These are phyloP conservation scores for Halictus ligatus DNA, from an alignment of 2,888 invertebrate genomes.

Conservation along the genomic window DNA sequence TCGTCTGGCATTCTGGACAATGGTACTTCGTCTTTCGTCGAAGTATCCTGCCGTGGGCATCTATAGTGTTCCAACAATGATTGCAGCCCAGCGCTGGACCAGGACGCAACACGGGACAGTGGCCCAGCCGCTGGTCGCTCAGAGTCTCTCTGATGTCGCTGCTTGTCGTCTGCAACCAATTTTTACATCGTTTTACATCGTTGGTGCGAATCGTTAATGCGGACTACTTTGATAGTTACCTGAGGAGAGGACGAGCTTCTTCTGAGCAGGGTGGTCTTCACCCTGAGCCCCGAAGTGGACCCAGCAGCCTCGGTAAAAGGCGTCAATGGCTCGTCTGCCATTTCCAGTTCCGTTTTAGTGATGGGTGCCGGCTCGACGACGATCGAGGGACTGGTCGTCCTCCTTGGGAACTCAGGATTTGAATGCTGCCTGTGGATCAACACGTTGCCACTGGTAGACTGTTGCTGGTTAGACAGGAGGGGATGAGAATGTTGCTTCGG, in stretches of 20 bases:
- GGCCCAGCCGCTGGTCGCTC: conserved; percentile 88
- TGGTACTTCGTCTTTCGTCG: conserved; percentile 95
- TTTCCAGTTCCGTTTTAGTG: conserved; percentile 77
- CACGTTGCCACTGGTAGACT: conserved; percentile 73
- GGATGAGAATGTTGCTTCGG: conserved; percentile 90
- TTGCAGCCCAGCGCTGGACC: conserved; percentile 95
- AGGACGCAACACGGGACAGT: conserved; percentile 93
- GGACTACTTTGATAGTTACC: conserved; percentile 79
- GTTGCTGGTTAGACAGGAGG: conserved; percentile 87
- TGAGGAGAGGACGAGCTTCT: conserved; percentile 88
- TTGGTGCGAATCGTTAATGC: neutral
- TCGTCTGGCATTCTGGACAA: conserved; percentile 95
- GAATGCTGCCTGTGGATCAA: conserved; percentile 86
- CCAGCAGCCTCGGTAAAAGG: conserved; percentile 65
- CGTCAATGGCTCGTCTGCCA: conserved; percentile 63
- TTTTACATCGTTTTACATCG: neutral
- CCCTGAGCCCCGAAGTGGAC: conserved; percentile 80
- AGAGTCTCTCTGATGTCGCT: conserved; percentile 68
- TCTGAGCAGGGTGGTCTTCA: conserved; percentile 87
- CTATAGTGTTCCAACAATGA: conserved; percentile 96
- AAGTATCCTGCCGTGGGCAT: conserved; percentile 92
- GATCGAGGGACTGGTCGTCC: conserved; percentile 71
- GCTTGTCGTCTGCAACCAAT: conserved; percentile 60
- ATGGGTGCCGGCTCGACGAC: conserved; percentile 82
- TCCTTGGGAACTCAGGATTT: conserved; percentile 83